Evolutionary conservation across 2,888 invertebrate species (phyloP).

Genomic region (Pseudococcus longispinus): DNA sequence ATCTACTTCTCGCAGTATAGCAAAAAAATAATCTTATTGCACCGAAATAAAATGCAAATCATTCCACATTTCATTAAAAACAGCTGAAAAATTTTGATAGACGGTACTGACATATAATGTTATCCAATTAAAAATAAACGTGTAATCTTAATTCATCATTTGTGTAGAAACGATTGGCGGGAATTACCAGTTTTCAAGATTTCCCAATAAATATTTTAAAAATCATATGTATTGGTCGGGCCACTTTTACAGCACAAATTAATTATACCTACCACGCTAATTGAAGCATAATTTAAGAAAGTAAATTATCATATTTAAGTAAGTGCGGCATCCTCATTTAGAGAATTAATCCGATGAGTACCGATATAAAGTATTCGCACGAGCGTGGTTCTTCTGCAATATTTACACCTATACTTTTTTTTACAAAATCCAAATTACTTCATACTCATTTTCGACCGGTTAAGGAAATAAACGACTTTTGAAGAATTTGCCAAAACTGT

Average conservation of each 20-base stretch:
- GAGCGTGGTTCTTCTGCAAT: background rate
- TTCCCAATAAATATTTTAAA: conserved; percentile 28
- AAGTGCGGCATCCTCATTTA: background rate
- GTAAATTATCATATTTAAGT: conserved; percentile 32
- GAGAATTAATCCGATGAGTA: background rate
- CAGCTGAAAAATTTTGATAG: background rate
- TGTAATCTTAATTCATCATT: conserved; percentile 30
- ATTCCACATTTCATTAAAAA: background rate
- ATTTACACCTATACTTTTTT: background rate
- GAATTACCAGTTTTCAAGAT: conserved; percentile 5
- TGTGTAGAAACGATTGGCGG: background rate
- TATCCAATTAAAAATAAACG: conserved; percentile 10
- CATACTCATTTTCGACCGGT: background rate
- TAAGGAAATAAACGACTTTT: conserved; percentile 38
- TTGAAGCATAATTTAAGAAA: conserved; percentile 32
- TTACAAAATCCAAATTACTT: background rate
- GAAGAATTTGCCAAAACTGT: conserved; percentile 23
- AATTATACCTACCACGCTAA: background rate
- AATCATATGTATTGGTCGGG: background rate
- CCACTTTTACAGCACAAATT: background rate
- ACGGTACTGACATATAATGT: background rate
- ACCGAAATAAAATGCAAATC: background rate
- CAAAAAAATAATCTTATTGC: conserved; percentile 1
- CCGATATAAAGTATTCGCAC: background rate
- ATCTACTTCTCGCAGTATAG: background rate